phyloP scores from a whole-genome alignment of 2,888 invertebrate species.

The Athripsodes cinereus region DNA sequence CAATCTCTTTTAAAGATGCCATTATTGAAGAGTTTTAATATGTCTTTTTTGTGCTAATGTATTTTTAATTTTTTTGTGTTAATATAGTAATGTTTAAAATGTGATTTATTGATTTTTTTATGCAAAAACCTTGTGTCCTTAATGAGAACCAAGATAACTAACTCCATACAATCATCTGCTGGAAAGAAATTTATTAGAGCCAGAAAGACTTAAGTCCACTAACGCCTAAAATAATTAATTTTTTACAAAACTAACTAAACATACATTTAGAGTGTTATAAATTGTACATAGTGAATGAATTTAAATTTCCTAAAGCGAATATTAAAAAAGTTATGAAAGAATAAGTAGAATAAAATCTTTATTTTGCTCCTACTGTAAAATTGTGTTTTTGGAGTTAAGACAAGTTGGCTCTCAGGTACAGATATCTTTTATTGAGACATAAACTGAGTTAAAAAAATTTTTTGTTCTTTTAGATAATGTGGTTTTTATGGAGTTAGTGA shows the following conservation, averaged over 20 bases:
- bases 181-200: conserved; percentile 4
- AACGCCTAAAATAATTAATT: neutral
- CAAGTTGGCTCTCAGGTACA: conserved; percentile 6
- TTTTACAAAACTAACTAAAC: conserved; percentile 2
- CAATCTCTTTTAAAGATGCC: neutral
- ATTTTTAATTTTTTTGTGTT: neutral
- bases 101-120: conserved; percentile 3
- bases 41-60: neutral
- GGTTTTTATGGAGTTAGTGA: too few species aligned
- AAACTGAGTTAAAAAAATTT: too few species aligned
- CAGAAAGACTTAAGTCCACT: conserved; percentile 4
- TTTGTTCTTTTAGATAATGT: too few species aligned
- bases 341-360: conserved; percentile 8
- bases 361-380: conserved; percentile 6
- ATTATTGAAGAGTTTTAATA: neutral
- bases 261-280: neutral
- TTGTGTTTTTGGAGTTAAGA: conserved; percentile 5
- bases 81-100: neutral
- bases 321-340: conserved; percentile 1
- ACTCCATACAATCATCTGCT: conserved; percentile 6
- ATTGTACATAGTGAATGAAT: conserved; percentile 1
- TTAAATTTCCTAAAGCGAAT: neutral
- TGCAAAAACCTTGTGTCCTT: neutral
- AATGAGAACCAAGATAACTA: conserved; percentile 7
- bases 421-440: too few species aligned